Evolutionary conservation across 2,113 vertebrate species (phyloP).

Genomic region (Trichomycterus rosablanca): DNA sequence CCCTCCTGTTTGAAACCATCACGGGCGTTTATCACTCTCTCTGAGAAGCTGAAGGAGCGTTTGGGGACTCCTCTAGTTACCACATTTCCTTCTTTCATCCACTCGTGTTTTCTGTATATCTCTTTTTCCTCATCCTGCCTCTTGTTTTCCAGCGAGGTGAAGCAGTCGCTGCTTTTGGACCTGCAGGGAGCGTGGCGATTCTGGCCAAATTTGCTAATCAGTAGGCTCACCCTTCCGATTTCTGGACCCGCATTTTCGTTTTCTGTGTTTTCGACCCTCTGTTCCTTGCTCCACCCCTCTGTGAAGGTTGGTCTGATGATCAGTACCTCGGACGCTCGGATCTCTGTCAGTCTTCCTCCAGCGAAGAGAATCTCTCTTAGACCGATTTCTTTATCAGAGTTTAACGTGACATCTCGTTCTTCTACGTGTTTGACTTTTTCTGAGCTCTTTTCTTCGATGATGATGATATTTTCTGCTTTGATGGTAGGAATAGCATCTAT

Average conservation of each 20-base stretch:
- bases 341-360: slow-evolving; percentile 67
- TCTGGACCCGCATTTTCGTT: slow-evolving; percentile 42
- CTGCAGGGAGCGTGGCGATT: slow-evolving; percentile 57
- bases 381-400: slow-evolving; percentile 55
- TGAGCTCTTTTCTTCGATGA: slow-evolving; percentile 60
- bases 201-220: slow-evolving; percentile 70
- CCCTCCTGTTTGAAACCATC: slow-evolving; percentile 25
- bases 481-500: slow-evolving; percentile 62
- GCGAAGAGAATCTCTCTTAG: slow-evolving; percentile 61
- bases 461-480: slow-evolving; percentile 72
- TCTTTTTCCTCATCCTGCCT: slow-evolving; percentile 29
- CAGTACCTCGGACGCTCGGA: slow-evolving; percentile 65
- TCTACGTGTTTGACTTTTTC: slow-evolving; percentile 40
- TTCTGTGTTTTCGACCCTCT: slow-evolving; percentile 44
- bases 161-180: slow-evolving; percentile 72
- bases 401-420: slow-evolving; percentile 49
- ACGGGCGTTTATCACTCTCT: slow-evolving; percentile 43
- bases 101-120: not conserved
- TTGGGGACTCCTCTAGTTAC: slow-evolving; percentile 50
- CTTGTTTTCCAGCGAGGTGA: slow-evolving; percentile 45
- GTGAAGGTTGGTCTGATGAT: slow-evolving; percentile 60
- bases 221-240: slow-evolving; percentile 69
- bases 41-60: slow-evolving; percentile 64
- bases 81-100: slow-evolving; percentile 5
- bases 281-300: slow-evolving; percentile 42